These are phyloP conservation scores for Crypturellus undulatus DNA, from an alignment of 2,113 vertebrate genomes.

Conservation along the genomic window DNA sequence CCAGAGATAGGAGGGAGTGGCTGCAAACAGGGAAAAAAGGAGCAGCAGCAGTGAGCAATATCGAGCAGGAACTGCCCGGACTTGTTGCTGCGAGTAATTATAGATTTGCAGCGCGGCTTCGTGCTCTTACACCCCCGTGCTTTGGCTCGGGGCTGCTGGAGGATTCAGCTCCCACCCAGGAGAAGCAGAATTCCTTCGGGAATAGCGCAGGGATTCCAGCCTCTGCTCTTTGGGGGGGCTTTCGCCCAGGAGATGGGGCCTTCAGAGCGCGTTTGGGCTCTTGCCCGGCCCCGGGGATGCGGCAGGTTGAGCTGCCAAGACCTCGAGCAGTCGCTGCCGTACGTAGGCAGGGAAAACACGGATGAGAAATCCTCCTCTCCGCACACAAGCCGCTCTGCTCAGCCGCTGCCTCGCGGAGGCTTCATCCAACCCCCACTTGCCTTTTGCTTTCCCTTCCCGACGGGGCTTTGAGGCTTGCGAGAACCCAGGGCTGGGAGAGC, in stretches of 20 bases:
- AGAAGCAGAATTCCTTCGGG: neutral
- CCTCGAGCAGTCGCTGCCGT: neutral
- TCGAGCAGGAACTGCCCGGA: slow-evolving; percentile 72
- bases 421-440: neutral
- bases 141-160: neutral
- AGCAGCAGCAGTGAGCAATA: slow-evolving; percentile 43
- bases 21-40: slow-evolving; percentile 29
- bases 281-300: neutral
- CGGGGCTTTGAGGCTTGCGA: neutral
- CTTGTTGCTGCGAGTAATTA: slow-evolving; percentile 72
- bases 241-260: neutral
- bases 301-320: neutral
- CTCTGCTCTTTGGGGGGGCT: no score
- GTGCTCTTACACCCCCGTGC: slow-evolving; percentile 46
- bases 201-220: neutral
- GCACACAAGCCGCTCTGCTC: neutral
- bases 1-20: slow-evolving; percentile 74
- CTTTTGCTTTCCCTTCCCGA: neutral
- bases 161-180: neutral
- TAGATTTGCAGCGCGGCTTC: slow-evolving; percentile 37
- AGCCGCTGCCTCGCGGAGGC: neutral
- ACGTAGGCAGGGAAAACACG: neutral
- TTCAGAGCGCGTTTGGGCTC: neutral
- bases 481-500: neutral
- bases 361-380: neutral